phyloP scores from a whole-genome alignment of 23 tunicate genomes.

The Styela clava region DNA sequence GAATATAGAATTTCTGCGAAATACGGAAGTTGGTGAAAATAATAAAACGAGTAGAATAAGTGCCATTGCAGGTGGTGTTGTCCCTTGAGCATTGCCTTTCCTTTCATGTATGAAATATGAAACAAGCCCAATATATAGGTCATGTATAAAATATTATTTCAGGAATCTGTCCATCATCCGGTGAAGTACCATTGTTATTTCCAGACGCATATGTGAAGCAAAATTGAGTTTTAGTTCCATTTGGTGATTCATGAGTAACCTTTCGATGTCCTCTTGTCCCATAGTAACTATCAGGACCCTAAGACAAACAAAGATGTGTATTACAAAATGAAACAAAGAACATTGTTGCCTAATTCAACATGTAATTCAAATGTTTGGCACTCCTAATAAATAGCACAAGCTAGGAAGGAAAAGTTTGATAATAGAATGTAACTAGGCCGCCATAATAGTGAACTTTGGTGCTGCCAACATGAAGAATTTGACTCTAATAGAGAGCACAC shows the following conservation, averaged over 20 bases:
- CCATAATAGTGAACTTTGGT: no score
- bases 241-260: conserved; percentile 40
- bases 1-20: no score
- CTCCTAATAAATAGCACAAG: no score
- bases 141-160: conserved; percentile 62
- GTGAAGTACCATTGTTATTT: conserved; percentile 93
- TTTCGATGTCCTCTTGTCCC: conserved; percentile 74
- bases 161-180: conserved; percentile 96
- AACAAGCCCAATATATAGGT: background rate
- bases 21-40: no score
- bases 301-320: background rate
- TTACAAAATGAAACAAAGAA: background rate
- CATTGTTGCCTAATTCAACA: background rate
- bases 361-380: no score
- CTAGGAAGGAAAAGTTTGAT: no score
- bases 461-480: no score
- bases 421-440: no score
- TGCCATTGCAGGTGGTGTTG: background rate
- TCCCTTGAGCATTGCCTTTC: no score
- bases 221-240: conserved; percentile 61
- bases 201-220: conserved; percentile 66
- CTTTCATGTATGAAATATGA: no score
- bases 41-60: background rate
- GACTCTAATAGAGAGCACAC: no score
- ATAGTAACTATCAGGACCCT: conserved; percentile 93